Conservation (phyloP, 2,888 invertebrate species). For the Julus scanicus region DNA sequence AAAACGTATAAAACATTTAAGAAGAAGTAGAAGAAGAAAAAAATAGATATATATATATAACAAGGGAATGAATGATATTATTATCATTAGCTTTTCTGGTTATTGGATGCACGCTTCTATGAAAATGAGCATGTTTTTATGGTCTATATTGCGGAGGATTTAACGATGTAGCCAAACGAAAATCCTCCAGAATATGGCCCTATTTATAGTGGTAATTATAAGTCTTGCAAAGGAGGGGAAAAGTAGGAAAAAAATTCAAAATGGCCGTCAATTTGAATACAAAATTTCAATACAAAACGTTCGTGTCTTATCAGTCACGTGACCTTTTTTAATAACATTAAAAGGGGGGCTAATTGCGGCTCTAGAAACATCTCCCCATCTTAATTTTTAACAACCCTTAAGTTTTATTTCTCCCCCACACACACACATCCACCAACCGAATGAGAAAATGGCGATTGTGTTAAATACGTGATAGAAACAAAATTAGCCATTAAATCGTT, state of each 20-base stretch:
- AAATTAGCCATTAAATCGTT: neutral
- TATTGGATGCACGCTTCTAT: neutral
- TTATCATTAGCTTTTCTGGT: conserved; percentile 29
- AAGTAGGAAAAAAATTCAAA: neutral
- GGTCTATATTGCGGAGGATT: neutral
- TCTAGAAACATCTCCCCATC: neutral
- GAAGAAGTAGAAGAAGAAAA: conserved; percentile 15
- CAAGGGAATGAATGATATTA: conserved; percentile 1
- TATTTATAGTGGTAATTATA: conserved; percentile 37
- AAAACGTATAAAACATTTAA: neutral
- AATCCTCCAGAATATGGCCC: neutral
- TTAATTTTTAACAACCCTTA: conserved; percentile 22
- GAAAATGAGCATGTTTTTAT: conserved; percentile 36
- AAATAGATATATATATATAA: too few relatives aligned
- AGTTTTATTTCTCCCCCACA: neutral
- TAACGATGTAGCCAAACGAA: neutral
- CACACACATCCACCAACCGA: neutral
- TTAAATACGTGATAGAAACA: neutral
- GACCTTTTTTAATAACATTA: neutral
- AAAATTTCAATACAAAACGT: neutral
- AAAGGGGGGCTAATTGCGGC: neutral
- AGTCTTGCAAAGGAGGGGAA: neutral
- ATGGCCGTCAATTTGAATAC: neutral
- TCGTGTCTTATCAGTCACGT: conserved; percentile 16
- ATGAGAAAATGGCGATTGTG: too few relatives aligned